Conservation (phyloP, 1,140 invertebrate species). For the Drosophila tani region DNA sequence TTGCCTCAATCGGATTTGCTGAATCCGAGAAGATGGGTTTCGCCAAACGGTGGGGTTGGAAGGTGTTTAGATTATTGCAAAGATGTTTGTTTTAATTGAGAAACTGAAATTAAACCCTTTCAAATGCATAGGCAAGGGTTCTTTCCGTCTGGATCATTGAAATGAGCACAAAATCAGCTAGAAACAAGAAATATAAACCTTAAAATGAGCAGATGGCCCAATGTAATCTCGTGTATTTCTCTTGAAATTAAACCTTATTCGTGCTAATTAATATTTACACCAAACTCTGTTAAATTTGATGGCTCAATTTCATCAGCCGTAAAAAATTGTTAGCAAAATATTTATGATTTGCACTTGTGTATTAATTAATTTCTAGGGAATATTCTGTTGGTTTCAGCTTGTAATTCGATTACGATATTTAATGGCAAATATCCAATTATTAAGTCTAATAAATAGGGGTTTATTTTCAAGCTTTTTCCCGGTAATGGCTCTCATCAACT, state of each 20-base stretch:
- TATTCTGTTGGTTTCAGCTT: not conserved
- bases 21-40: not conserved
- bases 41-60: not conserved
- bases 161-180: too few relatives aligned
- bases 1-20: conserved; percentile 10
- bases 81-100: not conserved
- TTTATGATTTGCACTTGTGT: not conserved
- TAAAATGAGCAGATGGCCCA: not conserved
- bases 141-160: not conserved
- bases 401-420: not conserved
- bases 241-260: not conserved
- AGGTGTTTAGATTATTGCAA: not conserved
- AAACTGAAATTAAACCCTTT: too few relatives aligned
- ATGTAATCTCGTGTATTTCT: not conserved
- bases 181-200: not conserved
- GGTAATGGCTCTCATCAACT: not conserved
- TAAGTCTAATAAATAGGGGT: not conserved
- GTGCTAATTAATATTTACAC: not conserved
- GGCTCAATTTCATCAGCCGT: not conserved
- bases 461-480: too few relatives aligned
- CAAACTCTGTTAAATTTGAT: not conserved
- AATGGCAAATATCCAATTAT: not conserved
- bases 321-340: not conserved
- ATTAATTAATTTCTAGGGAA: not conserved
- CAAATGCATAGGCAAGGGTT: too few relatives aligned